A percentile compares a stretch with the other conserved stretches of the same genome.
These are phyloP conservation scores for Ceraclea dissimilis DNA, from an alignment of 2,888 invertebrate genomes.

Conservation along the genomic window DNA sequence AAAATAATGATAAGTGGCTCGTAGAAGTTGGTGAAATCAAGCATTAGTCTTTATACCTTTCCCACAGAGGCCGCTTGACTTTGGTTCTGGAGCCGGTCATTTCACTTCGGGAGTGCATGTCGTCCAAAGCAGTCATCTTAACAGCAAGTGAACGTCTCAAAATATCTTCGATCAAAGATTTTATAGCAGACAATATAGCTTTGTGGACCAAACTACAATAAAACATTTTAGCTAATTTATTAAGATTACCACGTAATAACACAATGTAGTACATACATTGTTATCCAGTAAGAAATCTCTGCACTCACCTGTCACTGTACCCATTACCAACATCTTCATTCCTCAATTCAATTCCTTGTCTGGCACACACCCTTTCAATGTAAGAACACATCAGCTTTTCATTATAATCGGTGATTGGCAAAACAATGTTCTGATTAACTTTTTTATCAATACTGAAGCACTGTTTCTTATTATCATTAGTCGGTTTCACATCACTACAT, in stretches of 20 bases:
- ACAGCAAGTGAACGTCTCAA: constrained; percentile 35
- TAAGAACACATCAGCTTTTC: constrained; percentile 37
- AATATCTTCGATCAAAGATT: constrained; percentile 46
- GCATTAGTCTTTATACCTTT: too few relatives aligned
- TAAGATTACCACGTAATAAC: background rate
- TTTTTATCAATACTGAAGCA: background rate
- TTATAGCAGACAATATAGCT: constrained; percentile 44
- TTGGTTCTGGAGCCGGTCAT: background rate
- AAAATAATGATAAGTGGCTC: too few relatives aligned
- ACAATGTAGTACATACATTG: background rate
- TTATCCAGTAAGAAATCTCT: background rate
- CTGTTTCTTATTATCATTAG: background rate
- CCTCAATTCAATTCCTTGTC: constrained; percentile 39
- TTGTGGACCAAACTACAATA: constrained; percentile 40
- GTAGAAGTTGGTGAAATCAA: too few relatives aligned
- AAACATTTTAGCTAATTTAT: background rate
- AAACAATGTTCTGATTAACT: constrained; percentile 21
- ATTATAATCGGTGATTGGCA: constrained; percentile 35
- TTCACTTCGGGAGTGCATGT: background rate
- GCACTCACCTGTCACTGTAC: constrained; percentile 38
- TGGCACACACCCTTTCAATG: constrained; percentile 37
- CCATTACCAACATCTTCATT: constrained; percentile 43
- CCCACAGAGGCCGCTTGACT: constrained; percentile 7
- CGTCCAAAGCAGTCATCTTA: constrained; percentile 22
- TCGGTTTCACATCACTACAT: constrained; percentile 14